Evolutionary conservation across 2,888 invertebrate genomes (phyloP), one percentile per base, ranked within the genome.

Genomic region (Drosophila niveifrons): DNA sequence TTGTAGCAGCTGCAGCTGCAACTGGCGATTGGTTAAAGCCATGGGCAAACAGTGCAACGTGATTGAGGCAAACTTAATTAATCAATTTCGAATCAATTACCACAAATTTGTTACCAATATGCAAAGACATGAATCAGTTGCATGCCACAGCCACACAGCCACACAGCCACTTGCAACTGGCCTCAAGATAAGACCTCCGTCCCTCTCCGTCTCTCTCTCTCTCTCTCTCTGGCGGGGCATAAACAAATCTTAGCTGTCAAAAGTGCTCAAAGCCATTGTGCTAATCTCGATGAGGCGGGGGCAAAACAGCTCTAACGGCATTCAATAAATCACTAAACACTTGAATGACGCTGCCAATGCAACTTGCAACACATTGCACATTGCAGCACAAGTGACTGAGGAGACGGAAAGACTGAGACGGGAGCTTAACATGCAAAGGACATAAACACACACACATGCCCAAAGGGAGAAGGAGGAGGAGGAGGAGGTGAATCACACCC

Each of bases 251-350:
- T 88, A 63, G 80, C 88, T 89, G 89, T 89, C 89, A 89, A 90
- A 89, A 90, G 88, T 89, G 89, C 89, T 88, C 85, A 88, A 82
- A 89, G 88, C 83, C 87, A 87, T 90, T 81, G 90, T 90, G 82
- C 89, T 90, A 90, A 89, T 90, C 89, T 90, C 85, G 51, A 57
- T 59, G 46, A 31, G 61, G 31, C 18, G 39, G 13, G 39, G 10
- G n/a, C 2, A 2, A 11, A 72, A 63, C 63, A 75, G 69, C 88
- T 85, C 81, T 76, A 90, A 91, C 87, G 84, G 80, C 90, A 85
- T 90, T 90, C 89, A 91, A 90, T 90, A 90, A 90, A 90, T 90
- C 91, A 91, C 88, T 85, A 80, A 88, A 89, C 88, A 88, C 82
- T 80, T 89, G 82, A 85, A 85, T 80, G 88, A 78, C 79, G 79